These are phyloP conservation scores for Cladopsammia gracilis DNA, from an alignment of 64 coral and sea anemone genomes.

Conservation along the genomic window DNA sequence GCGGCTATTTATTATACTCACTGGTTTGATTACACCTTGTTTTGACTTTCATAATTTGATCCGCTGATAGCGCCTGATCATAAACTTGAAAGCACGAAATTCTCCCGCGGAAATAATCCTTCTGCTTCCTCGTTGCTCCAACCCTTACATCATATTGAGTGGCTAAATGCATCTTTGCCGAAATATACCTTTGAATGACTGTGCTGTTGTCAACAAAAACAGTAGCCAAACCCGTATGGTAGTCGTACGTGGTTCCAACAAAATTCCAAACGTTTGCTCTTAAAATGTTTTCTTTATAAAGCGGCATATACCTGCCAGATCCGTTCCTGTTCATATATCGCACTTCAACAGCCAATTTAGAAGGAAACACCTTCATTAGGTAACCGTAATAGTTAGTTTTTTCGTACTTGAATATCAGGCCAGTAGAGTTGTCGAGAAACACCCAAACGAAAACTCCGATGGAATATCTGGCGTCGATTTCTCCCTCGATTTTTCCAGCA, in stretches of 20 bases:
- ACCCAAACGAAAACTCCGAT: conserved; percentile 23
- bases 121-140: not conserved
- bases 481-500: not conserved
- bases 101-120: not conserved
- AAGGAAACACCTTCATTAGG: not conserved
- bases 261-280: conserved; percentile 11
- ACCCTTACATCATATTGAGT: not conserved
- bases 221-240: conserved; percentile 11
- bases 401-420: conserved; percentile 22
- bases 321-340: not conserved
- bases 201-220: conserved; percentile 18
- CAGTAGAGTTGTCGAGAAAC: not conserved
- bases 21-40: conserved; percentile 32
- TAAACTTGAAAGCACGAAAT: conserved; percentile 48
- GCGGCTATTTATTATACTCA: not conserved
- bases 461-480: not conserved
- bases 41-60: conserved; percentile 23
- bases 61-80: not conserved
- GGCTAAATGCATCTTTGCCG: not conserved
- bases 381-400: not conserved
- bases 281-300: not conserved
- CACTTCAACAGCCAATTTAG: not conserved
- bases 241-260: conserved; percentile 40
- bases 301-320: not conserved
- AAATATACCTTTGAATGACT: not conserved